phyloP scores from a whole-genome alignment of 92 coral and sea anemone species.

The Porites divaricata region DNA sequence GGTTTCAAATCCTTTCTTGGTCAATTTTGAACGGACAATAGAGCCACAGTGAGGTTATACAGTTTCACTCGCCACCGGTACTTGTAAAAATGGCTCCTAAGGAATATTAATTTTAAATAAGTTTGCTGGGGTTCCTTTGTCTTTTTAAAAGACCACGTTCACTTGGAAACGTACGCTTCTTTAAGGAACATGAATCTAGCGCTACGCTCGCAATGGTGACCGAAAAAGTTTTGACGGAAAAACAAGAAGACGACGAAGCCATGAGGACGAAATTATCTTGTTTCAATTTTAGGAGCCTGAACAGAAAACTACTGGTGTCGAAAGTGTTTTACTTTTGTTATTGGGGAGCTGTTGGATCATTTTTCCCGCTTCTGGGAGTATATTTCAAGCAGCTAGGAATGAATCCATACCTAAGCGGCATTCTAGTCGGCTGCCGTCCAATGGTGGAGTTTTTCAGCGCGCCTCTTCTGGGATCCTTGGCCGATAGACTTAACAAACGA shows the following conservation, averaged over 20 bases:
- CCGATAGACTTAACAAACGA: conserved; percentile 93
- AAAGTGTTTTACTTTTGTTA: conserved; percentile 97
- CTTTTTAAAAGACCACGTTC: conserved; percentile 22
- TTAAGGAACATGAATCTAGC: conserved; percentile 27
- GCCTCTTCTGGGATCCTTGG: conserved; percentile 90
- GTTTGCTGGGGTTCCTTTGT: conserved; percentile 37
- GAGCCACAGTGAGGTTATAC: conserved; percentile 22
- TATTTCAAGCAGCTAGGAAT: conserved; percentile 99
- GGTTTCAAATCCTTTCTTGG: no score
- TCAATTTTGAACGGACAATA: conserved; percentile 16
- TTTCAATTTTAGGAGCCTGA: conserved; percentile 42
- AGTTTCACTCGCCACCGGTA: conserved; percentile 15
- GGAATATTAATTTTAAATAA: conserved; percentile 26
- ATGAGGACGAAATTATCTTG: conserved; percentile 14
- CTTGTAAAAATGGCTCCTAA: conserved; percentile 8
- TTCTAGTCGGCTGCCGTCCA: conserved; percentile 95
- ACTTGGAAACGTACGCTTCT: not conserved
- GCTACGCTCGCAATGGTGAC: conserved; percentile 11
- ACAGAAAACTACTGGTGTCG: conserved; percentile 87
- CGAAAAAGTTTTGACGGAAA: not conserved
- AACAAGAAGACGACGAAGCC: not conserved
- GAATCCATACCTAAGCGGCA: conserved; percentile 97
- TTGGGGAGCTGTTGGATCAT: conserved; percentile 99
- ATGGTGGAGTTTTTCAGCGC: conserved; percentile 99
- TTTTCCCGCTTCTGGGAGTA: conserved; percentile 98